Percentiles rank a stretch among this genome's conserved stretches.
Conservation (phyloP, 2,888 invertebrate genomes). For the Buathra laborator region DNA sequence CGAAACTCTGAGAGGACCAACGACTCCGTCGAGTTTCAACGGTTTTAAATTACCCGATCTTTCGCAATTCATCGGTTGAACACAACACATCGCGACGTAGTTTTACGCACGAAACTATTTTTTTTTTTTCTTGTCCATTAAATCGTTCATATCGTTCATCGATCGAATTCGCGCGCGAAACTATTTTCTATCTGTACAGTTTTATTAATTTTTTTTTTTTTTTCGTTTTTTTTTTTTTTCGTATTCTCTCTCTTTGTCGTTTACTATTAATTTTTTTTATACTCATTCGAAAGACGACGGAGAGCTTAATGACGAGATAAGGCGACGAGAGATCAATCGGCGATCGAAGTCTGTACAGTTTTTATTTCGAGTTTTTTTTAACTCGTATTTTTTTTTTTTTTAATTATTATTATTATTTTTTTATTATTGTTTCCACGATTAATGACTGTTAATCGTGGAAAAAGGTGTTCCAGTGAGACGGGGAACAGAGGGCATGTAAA, state of each 20-base stretch:
- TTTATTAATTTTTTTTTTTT: conserved; percentile 39
- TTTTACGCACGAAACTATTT: not conserved
- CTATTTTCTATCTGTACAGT: conserved; percentile 61
- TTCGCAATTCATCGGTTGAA: conserved; percentile 89
- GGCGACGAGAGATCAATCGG: not conserved
- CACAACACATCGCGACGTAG: no score
- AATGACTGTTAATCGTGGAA: conserved; percentile 7
- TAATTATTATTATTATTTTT: not conserved
- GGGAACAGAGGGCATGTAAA: conserved; percentile 36
- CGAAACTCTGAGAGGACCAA: conserved; percentile 75
- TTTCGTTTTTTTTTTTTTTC: not conserved
- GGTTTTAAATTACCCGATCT: conserved; percentile 93
- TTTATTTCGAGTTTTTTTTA: conserved; percentile 37
- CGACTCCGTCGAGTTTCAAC: conserved; percentile 84
- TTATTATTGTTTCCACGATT: conserved; percentile 7
- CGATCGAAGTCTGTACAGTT: conserved; percentile 62
- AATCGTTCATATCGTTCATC: conserved; percentile 33
- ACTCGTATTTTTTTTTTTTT: conserved; percentile 23
- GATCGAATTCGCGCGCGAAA: conserved; percentile 19
- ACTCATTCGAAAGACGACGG: conserved; percentile 23
- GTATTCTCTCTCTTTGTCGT: not conserved
- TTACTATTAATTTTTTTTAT: conserved; percentile 19
- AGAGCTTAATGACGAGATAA: conserved; percentile 13
- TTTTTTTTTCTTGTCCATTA: conserved; percentile 1
- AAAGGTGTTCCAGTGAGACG: conserved; percentile 3